Percentiles rank a stretch among this genome's conserved stretches.
These are phyloP conservation scores for Mus spicilegus DNA, from an alignment of 2,113 vertebrate genomes.

Conservation along the genomic window DNA sequence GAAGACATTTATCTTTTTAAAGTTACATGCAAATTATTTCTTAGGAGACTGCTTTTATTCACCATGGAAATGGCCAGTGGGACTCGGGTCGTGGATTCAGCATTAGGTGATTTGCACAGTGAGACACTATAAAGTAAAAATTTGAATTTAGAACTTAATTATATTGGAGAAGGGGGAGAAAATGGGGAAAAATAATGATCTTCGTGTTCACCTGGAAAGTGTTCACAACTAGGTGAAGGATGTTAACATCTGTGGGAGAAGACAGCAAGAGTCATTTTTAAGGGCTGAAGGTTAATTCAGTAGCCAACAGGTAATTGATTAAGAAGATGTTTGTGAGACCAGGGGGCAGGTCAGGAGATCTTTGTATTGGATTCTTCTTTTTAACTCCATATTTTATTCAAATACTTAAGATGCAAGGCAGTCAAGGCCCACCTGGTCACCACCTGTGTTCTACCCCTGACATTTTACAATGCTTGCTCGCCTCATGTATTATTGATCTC, in stretches of 20 bases:
- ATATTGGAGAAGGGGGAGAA: background rate
- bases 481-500: background rate
- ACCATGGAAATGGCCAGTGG: background rate
- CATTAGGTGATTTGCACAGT: background rate
- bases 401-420: background rate
- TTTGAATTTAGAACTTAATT: constrained; percentile 26
- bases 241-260: background rate
- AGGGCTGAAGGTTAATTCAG: background rate
- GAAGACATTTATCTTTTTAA: background rate
- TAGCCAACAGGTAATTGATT: background rate
- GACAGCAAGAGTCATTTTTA: constrained; percentile 11
- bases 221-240: background rate
- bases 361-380: background rate
- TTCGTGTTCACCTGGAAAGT: constrained; percentile 2
- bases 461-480: background rate
- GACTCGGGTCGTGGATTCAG: background rate
- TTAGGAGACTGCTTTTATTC: constrained; percentile 12
- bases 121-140: constrained; percentile 41
- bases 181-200: background rate
- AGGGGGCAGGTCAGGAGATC: background rate
- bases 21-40: constrained; percentile 38
- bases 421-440: background rate
- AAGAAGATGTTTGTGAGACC: background rate
- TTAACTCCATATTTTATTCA: constrained; percentile 3
- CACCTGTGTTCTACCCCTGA: background rate